A percentile compares a stretch with the other conserved stretches of the same genome.
Conservation (phyloP, 2,888 invertebrate species). For the Adelphocoris suturalis region DNA sequence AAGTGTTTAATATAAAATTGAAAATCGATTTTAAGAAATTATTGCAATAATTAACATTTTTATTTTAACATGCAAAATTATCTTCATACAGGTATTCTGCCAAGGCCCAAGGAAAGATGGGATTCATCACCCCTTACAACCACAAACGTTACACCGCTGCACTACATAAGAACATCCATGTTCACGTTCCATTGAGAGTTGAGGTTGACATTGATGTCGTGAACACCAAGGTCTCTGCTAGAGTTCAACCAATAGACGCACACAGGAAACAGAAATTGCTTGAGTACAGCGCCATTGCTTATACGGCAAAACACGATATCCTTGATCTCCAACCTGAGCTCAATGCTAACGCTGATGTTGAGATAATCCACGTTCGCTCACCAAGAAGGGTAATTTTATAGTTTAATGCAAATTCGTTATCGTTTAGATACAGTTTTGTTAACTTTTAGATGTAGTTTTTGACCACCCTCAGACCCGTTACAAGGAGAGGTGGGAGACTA, state of each 20-base stretch:
- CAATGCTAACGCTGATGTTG: slow-evolving; percentile 71
- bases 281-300: slow-evolving; percentile 84
- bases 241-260: slow-evolving; percentile 80
- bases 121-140: slow-evolving; percentile 85
- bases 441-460: too few relatives aligned
- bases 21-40: too few relatives aligned
- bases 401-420: too few relatives aligned
- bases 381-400: slow-evolving; percentile 65
- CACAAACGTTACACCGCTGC: too few relatives aligned
- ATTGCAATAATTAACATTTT: too few relatives aligned
- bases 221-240: slow-evolving; percentile 79
- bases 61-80: background rate
- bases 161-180: slow-evolving; percentile 82
- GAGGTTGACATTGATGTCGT: slow-evolving; percentile 80
- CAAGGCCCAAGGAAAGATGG: slow-evolving; percentile 82
- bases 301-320: too few relatives aligned
- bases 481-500: too few relatives aligned
- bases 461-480: too few relatives aligned
- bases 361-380: slow-evolving; percentile 75
- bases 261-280: slow-evolving; percentile 81
- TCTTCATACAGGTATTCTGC: slow-evolving; percentile 79
- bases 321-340: slow-evolving; percentile 79
- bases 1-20: too few relatives aligned
- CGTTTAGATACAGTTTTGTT: too few relatives aligned
- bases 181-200: slow-evolving; percentile 83